Conservation (phyloP, 2,797 vertebrate species). For the Onychomys arenicola region DNA sequence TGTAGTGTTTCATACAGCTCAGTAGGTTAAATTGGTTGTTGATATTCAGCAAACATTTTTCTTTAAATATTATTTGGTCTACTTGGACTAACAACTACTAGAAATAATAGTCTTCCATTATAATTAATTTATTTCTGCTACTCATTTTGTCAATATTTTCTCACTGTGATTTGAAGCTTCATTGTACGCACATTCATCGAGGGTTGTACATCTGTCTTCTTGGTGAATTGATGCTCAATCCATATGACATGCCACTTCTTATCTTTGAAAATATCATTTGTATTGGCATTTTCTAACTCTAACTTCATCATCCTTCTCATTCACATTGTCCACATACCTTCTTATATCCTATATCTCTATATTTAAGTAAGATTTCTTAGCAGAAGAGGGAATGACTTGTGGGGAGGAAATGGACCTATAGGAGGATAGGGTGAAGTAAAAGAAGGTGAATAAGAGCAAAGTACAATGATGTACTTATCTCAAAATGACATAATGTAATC, state of each 20-base stretch:
- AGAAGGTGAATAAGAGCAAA: not conserved
- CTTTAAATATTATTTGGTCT: not conserved
- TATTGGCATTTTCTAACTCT: not conserved
- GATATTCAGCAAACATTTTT: not conserved
- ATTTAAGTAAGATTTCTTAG: not conserved
- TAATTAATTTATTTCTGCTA: constrained; percentile 1
- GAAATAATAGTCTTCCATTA: not conserved
- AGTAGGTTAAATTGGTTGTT: not conserved
- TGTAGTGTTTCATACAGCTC: not conserved
- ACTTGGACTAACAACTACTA: not conserved
- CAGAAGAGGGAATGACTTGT: not conserved
- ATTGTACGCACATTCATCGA: not conserved
- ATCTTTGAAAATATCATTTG: not conserved
- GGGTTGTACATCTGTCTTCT: not conserved
- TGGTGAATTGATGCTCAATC: not conserved
- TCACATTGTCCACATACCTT: not conserved
- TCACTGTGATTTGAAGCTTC: not conserved
- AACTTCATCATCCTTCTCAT: not conserved
- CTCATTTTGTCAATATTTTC: not conserved
- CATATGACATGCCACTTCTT: not conserved
- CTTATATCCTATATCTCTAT: not conserved
- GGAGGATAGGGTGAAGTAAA: not conserved
- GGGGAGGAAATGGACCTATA: not conserved
- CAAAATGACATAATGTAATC: not conserved
- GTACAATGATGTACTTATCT: not conserved